Base-by-base conservation (phyloP, 1,140 invertebrate genomes). In the Cydia splendana region DNA sequence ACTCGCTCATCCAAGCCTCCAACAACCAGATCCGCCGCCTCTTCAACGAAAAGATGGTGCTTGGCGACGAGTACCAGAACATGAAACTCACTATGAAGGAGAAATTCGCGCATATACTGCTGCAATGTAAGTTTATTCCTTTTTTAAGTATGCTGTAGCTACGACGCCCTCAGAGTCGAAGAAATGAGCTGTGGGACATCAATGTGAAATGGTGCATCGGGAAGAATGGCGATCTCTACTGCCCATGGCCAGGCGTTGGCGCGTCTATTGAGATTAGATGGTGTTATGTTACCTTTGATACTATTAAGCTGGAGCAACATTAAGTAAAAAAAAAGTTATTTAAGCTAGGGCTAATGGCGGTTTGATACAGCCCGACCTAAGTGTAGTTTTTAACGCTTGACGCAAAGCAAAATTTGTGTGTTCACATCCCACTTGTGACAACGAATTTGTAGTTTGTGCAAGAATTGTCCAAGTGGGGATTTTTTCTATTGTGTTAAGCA, bases 1-100 rank as follows among this genome's bases (percentile, higher is more conserved):
- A 99, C 89, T 97, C 97, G 0, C 97, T 99, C 96, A 97, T 99
- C 76, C 98, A 99, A 91, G 97, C 97, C 15, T 97, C 96, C 0
- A 98, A 99, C 91, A 97, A 97, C 3, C 98, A 99, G 82, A 96
- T 98, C 0, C 94, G 98, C 15, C 93, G 97, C 65, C 93, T 99
- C 2, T 94, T 98, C 45, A 95, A 94, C 65, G 98, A 99, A 87
- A 99, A 98, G 89, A 95, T 95, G 74, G 94, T 95, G 65, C 96
- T 97, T 77, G 98, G 98, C 89, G 97, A 98, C 74, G 98, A 99
- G 87, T 90, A 98, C 5, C 95, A 96, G 65, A 96, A 95, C 80
- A 95, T 97, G 12, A 97, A 97, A 87, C 96, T 97, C 78, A 94
- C 96, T 20, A 95, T 97, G 88, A 96, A 96, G 78, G 96, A 96